Percentiles rank a stretch among this genome's conserved stretches.
phyloP scores from a whole-genome alignment of 2,113 vertebrate genomes.

The Oreotrochilus melanogaster region DNA sequence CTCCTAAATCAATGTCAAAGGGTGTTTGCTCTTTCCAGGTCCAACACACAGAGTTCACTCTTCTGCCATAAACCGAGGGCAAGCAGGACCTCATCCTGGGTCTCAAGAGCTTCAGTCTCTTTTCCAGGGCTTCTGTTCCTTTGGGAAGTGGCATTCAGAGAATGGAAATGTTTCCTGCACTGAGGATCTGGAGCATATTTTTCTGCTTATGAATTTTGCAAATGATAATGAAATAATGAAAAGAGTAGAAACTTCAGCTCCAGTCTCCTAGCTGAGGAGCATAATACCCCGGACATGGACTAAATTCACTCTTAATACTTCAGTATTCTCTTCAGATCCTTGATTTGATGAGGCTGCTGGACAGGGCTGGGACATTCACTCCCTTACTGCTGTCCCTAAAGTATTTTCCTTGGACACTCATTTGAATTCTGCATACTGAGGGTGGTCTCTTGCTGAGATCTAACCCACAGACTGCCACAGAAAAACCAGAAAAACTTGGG shows the following conservation, averaged over 20 bases:
- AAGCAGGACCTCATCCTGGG: not conserved
- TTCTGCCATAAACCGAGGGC: not conserved
- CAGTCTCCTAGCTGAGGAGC: not conserved
- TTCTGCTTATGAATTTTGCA: not conserved
- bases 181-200: not conserved
- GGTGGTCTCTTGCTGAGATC: not conserved
- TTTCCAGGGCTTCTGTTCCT: not conserved
- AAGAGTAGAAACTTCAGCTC: not conserved
- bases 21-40: not conserved
- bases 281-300: not conserved
- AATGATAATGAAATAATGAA: not conserved
- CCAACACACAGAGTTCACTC: not conserved
- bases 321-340: not conserved
- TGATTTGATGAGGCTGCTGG: not conserved
- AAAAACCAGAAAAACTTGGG: accelerated
- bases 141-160: not conserved
- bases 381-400: accelerated
- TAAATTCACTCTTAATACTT: not conserved
- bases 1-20: not conserved
- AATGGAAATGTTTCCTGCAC: not conserved
- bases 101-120: not conserved
- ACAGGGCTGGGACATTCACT: accelerated
- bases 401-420: not conserved
- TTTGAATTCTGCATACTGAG: accelerated
- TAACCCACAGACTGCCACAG: not conserved